Evolutionary conservation across 2,113 vertebrate genomes (phyloP).

Genomic region (Scartelaos histophorus): DNA sequence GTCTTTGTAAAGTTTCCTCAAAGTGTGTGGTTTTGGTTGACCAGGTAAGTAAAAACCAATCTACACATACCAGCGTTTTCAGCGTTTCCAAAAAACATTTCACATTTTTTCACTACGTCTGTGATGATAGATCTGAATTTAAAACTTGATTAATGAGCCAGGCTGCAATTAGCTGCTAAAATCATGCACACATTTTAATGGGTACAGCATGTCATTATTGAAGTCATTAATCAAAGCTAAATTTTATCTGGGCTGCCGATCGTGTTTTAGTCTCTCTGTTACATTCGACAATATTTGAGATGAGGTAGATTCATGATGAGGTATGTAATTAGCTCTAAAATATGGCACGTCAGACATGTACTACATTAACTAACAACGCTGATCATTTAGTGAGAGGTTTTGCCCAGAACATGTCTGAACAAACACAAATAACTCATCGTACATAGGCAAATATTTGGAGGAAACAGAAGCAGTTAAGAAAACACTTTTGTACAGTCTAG

Average conservation of each 20-base stretch:
- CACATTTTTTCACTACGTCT: not conserved
- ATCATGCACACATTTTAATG: slow-evolving; percentile 9
- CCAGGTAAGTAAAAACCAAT: too few relatives aligned
- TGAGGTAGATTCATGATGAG: not conserved
- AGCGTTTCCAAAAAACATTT: not conserved
- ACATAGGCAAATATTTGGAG: too few relatives aligned
- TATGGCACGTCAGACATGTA: not conserved
- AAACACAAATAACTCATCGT: too few relatives aligned
- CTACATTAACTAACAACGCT: not conserved
- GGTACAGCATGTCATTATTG: slow-evolving; percentile 16
- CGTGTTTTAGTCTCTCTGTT: slow-evolving; percentile 11
- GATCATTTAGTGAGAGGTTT: not conserved
- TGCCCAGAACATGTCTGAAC: not conserved
- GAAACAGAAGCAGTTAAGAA: too few relatives aligned
- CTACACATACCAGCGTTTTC: not conserved
- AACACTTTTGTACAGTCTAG: too few relatives aligned
- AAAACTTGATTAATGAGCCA: slow-evolving; percentile 17
- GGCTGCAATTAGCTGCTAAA: slow-evolving; percentile 21
- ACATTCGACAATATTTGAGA: slow-evolving; percentile 9
- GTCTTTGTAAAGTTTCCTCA: too few relatives aligned
- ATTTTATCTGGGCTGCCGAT: slow-evolving; percentile 8
- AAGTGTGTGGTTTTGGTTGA: too few relatives aligned
- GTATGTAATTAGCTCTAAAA: not conserved
- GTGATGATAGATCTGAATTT: slow-evolving; percentile 9
- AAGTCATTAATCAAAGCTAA: slow-evolving; percentile 18